These are phyloP conservation scores for Synchiropus splendidus DNA, from an alignment of 2,113 vertebrate genomes.

Conservation along the genomic window DNA sequence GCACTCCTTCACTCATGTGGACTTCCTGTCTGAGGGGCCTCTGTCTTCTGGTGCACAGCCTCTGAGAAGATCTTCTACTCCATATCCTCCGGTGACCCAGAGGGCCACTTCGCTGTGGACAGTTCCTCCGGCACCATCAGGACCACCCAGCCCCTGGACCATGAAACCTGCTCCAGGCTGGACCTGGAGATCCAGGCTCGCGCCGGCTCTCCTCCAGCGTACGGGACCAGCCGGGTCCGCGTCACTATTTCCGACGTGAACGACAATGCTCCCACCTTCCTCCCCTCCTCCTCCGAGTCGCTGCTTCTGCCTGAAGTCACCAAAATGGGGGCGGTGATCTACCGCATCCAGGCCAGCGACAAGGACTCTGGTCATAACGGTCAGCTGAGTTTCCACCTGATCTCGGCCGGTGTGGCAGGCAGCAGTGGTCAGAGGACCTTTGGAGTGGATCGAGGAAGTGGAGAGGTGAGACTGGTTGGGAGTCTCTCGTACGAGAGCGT, in stretches of 20 bases:
- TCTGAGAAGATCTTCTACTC: constrained; percentile 77
- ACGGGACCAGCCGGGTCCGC: constrained; percentile 72
- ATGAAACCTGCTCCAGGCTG: constrained; percentile 75
- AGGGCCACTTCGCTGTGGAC: constrained; percentile 83
- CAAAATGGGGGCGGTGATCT: constrained; percentile 77
- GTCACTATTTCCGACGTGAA: constrained; percentile 84
- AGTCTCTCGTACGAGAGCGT: constrained; percentile 67
- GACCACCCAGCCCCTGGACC: constrained; percentile 78
- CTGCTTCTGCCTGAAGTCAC: constrained; percentile 79
- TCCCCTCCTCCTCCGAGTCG: constrained; percentile 77
- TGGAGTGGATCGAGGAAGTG: constrained; percentile 74
- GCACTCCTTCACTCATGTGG: too few species aligned
- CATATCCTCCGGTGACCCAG: constrained; percentile 86
- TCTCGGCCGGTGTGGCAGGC: constrained; percentile 60
- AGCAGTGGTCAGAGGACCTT: constrained; percentile 71
- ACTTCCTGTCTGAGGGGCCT: background rate
- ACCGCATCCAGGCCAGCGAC: constrained; percentile 78
- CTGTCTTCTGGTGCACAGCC: constrained; percentile 48
- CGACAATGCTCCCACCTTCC: constrained; percentile 80
- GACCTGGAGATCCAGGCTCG: constrained; percentile 83
- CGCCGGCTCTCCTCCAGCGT: constrained; percentile 81
- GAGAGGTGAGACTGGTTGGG: constrained; percentile 72
- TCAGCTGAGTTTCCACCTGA: constrained; percentile 79
- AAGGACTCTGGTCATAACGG: constrained; percentile 80
- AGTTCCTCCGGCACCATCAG: constrained; percentile 72